Evolutionary conservation across 2,888 invertebrate species (phyloP).

Genomic region (Cerastoderma edule): DNA sequence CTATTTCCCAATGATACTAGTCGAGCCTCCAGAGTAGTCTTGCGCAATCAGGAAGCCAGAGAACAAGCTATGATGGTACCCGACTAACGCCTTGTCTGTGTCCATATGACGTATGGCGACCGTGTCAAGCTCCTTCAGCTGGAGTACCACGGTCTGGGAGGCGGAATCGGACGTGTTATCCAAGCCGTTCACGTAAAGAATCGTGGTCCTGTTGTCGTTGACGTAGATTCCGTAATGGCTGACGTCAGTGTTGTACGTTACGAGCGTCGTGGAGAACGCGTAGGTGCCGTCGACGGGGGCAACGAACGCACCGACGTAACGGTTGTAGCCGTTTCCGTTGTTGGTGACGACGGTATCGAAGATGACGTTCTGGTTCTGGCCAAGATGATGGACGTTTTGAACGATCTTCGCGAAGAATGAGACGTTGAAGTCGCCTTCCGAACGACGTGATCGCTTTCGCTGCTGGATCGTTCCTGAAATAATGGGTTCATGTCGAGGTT

Average conservation of each 20-base stretch:
- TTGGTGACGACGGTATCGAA: conserved; percentile 15
- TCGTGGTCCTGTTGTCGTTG: conserved; percentile 10
- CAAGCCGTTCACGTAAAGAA: conserved; percentile 10
- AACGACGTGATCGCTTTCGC: background rate
- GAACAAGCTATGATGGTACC: conserved; percentile 21
- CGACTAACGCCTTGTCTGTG: conserved; percentile 9
- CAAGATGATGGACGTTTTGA: conserved; percentile 20
- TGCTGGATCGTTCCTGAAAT: background rate
- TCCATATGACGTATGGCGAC: conserved; percentile 14
- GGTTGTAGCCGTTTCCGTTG: conserved; percentile 25
- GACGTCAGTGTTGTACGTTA: conserved; percentile 13
- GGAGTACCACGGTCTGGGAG: conserved; percentile 9
- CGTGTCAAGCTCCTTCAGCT: conserved; percentile 16
- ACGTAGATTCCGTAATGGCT: conserved; percentile 23
- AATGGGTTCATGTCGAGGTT: background rate
- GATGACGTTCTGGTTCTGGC: conserved; percentile 17
- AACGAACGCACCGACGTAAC: conserved; percentile 12
- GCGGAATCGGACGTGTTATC: conserved; percentile 15
- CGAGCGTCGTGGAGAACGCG: conserved; percentile 19
- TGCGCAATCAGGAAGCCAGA: conserved; percentile 17
- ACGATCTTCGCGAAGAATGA: conserved; percentile 19
- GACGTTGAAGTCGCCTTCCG: conserved; percentile 8
- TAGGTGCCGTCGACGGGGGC: conserved; percentile 24
- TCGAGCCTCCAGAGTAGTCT: background rate
- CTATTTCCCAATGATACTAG: conserved; percentile 10